phyloP scores from a whole-genome alignment of 2,797 vertebrate species.

The Darevskia nairensis region DNA sequence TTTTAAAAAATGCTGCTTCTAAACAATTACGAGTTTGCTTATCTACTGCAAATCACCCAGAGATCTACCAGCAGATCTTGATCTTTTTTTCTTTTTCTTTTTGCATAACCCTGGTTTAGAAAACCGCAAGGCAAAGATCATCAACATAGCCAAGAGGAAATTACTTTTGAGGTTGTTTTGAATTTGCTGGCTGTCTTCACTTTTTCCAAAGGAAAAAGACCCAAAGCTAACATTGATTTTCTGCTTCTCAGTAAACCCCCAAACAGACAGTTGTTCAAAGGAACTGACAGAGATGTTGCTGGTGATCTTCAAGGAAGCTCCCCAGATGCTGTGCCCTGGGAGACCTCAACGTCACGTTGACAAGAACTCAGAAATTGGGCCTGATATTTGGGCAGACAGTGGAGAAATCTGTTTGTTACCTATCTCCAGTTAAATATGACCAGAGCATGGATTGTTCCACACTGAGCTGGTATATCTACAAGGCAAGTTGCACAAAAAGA shows the following conservation, averaged over 20 bases:
- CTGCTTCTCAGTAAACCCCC: not conserved
- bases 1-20: too few species aligned
- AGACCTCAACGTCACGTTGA: not conserved
- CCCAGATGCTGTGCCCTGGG: not conserved
- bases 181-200: conserved; percentile 37
- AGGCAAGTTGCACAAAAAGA: not conserved
- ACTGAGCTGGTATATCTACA: not conserved
- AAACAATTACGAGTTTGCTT: too few species aligned
- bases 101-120: too few species aligned
- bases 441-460: not conserved
- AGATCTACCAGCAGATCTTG: too few species aligned
- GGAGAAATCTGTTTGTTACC: not conserved
- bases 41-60: too few species aligned
- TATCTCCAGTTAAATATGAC: not conserved
- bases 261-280: conserved; percentile 22
- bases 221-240: conserved; percentile 31
- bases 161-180: conserved; percentile 41
- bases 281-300: not conserved
- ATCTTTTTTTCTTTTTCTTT: too few species aligned
- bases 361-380: not conserved
- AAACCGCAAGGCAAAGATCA: not conserved
- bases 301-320: not conserved
- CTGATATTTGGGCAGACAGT: not conserved
- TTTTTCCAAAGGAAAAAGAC: conserved; percentile 37
- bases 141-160: conserved; percentile 26